Evolutionary conservation across 2,888 invertebrate species (phyloP), one percentile per base, ranked within the genome.

Genomic region (Tenthredo mesomela): DNA sequence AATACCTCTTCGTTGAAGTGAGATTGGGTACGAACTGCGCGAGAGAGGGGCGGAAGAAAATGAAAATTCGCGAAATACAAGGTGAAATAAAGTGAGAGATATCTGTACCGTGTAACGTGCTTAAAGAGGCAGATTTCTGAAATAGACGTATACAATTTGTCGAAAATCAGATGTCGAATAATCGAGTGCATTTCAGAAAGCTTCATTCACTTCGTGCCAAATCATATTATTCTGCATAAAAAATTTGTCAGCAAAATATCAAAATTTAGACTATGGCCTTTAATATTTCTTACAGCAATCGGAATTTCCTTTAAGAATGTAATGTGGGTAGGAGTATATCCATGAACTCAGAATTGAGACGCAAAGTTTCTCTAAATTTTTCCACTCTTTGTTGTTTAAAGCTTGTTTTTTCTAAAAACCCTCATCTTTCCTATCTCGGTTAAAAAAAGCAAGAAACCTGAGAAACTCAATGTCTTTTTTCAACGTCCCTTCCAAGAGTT

Each of bases 1-100:
- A 67, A 33, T 67, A 33, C 67, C 67, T 67, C 67, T 33, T 67
- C 29, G 67, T 33, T 33, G 67, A 67, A 67, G 67, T 67, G 67
- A 67, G 67, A 67, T 67, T 67, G 33, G 67, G 33, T 67, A 67
- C 29, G 6, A 3, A 12, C 33, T 7, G 18, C 67, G 67, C 12
- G 12, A 33, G 0, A 67, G 67, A 67, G 12, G 67, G 33, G 33
- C 18, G 6, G 7, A 33, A 33, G 29, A 33, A 33, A 33, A 67
- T 67, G 67, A 67, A 67, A 67, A 67, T 67, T 12, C 25, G 67
- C 7, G 33, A 33, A 67, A 67, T 33, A 67, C 33, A 67, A 67
- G 33, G 33, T 6, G 67, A 33, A 33, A 33, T 67, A 67, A 67
- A 67, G 67, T 15, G 12, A 25, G 61, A 29, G 5, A 33, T 67